Evolutionary conservation across 1,140 invertebrate genomes (phyloP), one percentile per base, ranked within the genome.

Genomic region (Brachionus asplanchnoidis): DNA sequence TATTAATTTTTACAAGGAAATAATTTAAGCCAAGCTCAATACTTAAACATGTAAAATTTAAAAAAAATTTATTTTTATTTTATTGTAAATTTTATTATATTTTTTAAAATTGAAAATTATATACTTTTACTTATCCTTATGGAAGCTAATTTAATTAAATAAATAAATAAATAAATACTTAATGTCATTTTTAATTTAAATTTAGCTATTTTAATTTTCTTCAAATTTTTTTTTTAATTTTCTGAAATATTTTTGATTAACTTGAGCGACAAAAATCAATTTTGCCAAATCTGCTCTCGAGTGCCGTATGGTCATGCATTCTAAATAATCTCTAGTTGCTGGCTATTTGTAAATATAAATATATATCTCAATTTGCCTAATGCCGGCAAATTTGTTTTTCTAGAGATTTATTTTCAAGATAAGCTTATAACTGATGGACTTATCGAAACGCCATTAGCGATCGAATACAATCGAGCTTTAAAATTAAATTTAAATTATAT

Each of bases 401-500:
- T 73, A 40, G n/a, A 73, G 68, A 73, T 73, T 73, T 73, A 73
- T 42, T 73, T 42, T 42, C n/a, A 42, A 73, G 68, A 73, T 73
- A 73, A 73, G 68, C 36, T 44, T 9, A 73, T 73, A 68, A 68
- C 36, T 73, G 44, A 46, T 50, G 73, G 73, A 77, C 73, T 77
- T 50, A 77, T 77, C 73, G 44, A 50, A 77, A 77, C n/a, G 73
- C 73, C 73, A 77, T 77, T 77, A 77, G 73, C 73, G 32, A 77
- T 50, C 6, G 44, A 77, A 77, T 77, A 77, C 26, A 26, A 20
- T 77, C 26, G 23, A 77, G 23, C 42, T 26, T 23, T 77, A 50
- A 77, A 60, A 77, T 77, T 77, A 50, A 77, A 77, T 50, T 77
- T 77, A 77, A 77, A 77, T 77, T 44, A 77, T n/a, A 77, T 50